A percentile compares a stretch with the other conserved stretches of the same genome.
These are phyloP conservation scores for Florisuga fusca DNA, from an alignment of 2,797 vertebrate genomes.

Conservation along the genomic window DNA sequence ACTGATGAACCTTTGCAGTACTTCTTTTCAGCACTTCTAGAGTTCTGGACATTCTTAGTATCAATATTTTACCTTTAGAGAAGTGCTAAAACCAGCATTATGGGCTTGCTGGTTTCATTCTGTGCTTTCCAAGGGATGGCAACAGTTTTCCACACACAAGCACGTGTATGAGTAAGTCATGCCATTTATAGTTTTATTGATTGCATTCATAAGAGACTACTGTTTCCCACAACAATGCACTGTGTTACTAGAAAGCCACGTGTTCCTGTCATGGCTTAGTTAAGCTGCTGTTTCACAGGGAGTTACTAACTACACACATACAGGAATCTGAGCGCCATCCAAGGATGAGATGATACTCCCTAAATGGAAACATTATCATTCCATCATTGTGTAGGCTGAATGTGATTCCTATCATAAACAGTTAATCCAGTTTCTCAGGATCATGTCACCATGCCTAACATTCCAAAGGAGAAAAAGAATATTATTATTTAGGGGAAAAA, in stretches of 20 bases:
- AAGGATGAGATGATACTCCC: background rate
- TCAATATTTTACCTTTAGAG: background rate
- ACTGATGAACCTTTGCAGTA: background rate
- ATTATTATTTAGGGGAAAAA: background rate
- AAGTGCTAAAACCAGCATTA: rapidly evolving
- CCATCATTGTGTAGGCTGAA: background rate
- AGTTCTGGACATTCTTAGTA: background rate
- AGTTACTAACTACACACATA: background rate
- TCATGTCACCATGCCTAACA: background rate
- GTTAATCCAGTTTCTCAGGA: background rate
- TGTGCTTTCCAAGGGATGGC: background rate
- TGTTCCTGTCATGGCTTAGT: background rate
- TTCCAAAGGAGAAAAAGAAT: background rate
- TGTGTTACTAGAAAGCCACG: background rate
- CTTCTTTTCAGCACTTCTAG: background rate
- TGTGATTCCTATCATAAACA: background rate
- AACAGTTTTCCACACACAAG: background rate
- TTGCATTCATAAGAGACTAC: background rate
- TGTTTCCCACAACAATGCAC: background rate
- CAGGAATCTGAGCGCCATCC: background rate
- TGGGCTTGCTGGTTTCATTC: background rate
- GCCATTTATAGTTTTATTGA: background rate
- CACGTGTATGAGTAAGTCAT: rapidly evolving
- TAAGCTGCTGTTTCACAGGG: background rate
- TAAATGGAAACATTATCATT: background rate